Percentiles rank a stretch among this genome's conserved stretches.
These are phyloP conservation scores for Patella pellucida DNA, from an alignment of 2,888 invertebrate species.

Conservation along the genomic window DNA sequence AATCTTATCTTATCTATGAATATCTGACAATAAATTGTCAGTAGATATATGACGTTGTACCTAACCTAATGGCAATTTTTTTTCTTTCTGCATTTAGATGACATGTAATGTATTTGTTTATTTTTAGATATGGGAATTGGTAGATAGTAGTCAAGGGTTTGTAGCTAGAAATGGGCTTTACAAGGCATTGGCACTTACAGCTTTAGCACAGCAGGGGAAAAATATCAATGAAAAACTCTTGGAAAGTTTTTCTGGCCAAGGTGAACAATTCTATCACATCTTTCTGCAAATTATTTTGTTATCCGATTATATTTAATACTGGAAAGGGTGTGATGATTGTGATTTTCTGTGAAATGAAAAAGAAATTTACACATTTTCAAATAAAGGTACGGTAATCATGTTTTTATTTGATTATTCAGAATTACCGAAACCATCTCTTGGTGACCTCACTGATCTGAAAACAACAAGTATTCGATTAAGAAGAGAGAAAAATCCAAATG, in stretches of 20 bases:
- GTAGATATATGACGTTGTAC: too few relatives aligned
- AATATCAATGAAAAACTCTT: conserved; percentile 68
- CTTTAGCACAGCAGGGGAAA: conserved; percentile 71
- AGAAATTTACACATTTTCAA: too few relatives aligned
- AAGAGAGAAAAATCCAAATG: conserved; percentile 65
- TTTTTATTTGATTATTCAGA: conserved; percentile 52
- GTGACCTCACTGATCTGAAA: conserved; percentile 67
- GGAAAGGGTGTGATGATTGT: too few relatives aligned
- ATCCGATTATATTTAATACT: too few relatives aligned
- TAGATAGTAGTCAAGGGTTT: conserved; percentile 67
- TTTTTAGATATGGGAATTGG: conserved; percentile 70
- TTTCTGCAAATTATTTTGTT: not conserved
- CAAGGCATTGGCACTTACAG: conserved; percentile 70
- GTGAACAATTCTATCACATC: conserved; percentile 38
- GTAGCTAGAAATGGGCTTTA: conserved; percentile 70
- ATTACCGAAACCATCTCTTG: conserved; percentile 69
- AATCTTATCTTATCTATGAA: too few relatives aligned
- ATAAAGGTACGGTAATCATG: too few relatives aligned
- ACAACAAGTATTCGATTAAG: conserved; percentile 61
- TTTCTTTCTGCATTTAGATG: too few relatives aligned
- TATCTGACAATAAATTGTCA: too few relatives aligned
- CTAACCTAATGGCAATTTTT: too few relatives aligned
- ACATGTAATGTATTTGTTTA: too few relatives aligned
- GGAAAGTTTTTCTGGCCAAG: conserved; percentile 69
- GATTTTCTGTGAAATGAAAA: too few relatives aligned